A percentile compares a stretch with the other conserved stretches of the same genome.
Conservation (phyloP, 2,888 invertebrate species). For the Drosophila koepferae region DNA sequence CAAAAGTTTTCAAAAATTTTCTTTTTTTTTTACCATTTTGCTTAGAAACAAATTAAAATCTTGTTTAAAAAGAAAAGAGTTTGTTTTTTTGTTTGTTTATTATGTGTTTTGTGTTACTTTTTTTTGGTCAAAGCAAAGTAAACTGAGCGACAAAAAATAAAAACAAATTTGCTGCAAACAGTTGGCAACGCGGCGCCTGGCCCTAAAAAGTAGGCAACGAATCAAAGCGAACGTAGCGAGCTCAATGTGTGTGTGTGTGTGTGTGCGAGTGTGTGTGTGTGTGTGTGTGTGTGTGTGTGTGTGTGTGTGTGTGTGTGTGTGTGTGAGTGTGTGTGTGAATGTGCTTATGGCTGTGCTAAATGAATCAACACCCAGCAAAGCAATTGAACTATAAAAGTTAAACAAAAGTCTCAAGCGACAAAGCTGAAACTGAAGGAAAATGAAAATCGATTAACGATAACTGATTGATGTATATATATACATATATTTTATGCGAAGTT, state of each 20-base stretch:
- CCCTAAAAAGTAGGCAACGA: constrained; percentile 30
- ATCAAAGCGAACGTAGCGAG: constrained; percentile 12
- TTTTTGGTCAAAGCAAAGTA: constrained; percentile 69
- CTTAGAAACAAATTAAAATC: constrained; percentile 24
- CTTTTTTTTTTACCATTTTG: neutral
- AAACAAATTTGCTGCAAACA: constrained; percentile 12
- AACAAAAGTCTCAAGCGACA: constrained; percentile 2
- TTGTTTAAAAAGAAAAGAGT: constrained; percentile 1
- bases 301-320: constrained; percentile 1
- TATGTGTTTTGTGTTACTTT: neutral
- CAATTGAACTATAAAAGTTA: neutral
- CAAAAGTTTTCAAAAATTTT: constrained; percentile 29
- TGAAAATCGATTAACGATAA: neutral
- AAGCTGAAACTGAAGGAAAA: neutral
- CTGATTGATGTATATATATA: neutral
- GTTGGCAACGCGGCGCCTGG: constrained; percentile 14
- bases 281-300: neutral
- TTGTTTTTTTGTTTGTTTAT: constrained; percentile 9
- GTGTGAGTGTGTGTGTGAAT: neutral
- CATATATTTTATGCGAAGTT: neutral
- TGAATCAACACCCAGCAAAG: neutral
- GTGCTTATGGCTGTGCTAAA: neutral
- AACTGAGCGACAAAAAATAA: constrained; percentile 40
- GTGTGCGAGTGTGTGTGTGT: constrained; percentile 1
- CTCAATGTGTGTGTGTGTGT: constrained; percentile 2